Conservation (phyloP, 2,888 invertebrate species). For the Autographa pulchrina region DNA sequence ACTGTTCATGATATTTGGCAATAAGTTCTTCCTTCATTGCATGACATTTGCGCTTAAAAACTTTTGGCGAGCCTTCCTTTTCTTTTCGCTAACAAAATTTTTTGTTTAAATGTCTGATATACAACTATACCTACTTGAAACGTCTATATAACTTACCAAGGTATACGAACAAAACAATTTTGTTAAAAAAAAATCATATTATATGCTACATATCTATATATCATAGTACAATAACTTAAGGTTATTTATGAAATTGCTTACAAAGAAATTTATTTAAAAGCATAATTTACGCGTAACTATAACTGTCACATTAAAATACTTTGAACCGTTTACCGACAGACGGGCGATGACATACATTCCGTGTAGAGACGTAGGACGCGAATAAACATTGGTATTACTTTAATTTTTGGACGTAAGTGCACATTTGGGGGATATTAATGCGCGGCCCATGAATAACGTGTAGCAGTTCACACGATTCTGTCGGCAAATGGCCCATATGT, state of each 20-base stretch:
- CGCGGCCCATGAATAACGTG: constrained; percentile 80
- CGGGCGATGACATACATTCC: background rate
- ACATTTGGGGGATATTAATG: constrained; percentile 80
- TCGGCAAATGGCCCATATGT: constrained; percentile 85
- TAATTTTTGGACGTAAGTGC: constrained; percentile 77
- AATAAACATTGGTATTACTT: constrained; percentile 65
- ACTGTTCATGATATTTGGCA: constrained; percentile 4
- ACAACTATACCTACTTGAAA: background rate
- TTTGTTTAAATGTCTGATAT: background rate
- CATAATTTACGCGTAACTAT: background rate
- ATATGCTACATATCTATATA: no score
- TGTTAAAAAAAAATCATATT: no score
- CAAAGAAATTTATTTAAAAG: background rate
- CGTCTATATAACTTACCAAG: background rate
- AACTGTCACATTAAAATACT: background rate
- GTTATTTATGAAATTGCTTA: no score
- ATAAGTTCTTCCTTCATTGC: background rate
- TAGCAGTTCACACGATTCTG: constrained; percentile 79
- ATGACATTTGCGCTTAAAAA: background rate
- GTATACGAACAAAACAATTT: no score
- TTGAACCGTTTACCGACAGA: background rate
- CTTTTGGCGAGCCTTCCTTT: background rate
- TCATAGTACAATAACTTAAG: no score
- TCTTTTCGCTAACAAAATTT: background rate
- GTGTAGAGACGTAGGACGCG: constrained; percentile 20